Percentiles rank a stretch among this genome's conserved stretches.
Evolutionary conservation across 1,140 invertebrate species (phyloP).

Genomic region (Panagrolaimus sp.): DNA sequence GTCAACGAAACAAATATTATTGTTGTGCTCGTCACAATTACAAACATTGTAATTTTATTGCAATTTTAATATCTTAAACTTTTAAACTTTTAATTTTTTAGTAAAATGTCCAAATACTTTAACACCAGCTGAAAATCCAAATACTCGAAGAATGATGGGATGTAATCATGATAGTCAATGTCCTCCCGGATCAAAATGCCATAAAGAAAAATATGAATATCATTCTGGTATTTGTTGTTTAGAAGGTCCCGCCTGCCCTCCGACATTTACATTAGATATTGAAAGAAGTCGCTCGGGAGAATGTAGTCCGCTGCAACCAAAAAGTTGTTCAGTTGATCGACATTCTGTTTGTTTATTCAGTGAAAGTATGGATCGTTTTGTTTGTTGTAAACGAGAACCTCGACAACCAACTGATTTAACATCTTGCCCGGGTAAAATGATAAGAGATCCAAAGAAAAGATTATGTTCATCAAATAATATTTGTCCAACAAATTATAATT

Average conservation of each 20-base stretch:
- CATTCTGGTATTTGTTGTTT: constrained; percentile 28
- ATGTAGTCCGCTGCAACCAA: constrained; percentile 25
- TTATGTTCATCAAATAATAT: constrained; percentile 21
- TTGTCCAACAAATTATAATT: constrained; percentile 29
- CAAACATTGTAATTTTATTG: not conserved
- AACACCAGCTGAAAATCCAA: constrained; percentile 21
- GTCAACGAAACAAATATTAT: constrained; percentile 7
- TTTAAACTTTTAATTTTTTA: constrained; percentile 12
- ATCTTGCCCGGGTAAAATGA: constrained; percentile 31
- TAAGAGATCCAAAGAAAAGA: constrained; percentile 27
- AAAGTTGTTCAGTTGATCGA: constrained; percentile 24
- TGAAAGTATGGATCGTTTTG: constrained; percentile 28
- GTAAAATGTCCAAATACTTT: constrained; percentile 22
- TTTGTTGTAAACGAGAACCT: constrained; percentile 26
- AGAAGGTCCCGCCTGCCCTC: constrained; percentile 23
- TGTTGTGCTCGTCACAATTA: constrained; percentile 10
- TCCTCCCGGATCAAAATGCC: constrained; percentile 26
- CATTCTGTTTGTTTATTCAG: constrained; percentile 25
- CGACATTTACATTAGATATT: constrained; percentile 27
- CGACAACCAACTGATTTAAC: constrained; percentile 22
- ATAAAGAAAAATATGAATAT: constrained; percentile 25
- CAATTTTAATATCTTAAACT: no score
- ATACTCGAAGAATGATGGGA: constrained; percentile 27
- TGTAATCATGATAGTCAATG: constrained; percentile 29
- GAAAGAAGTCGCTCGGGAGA: constrained; percentile 21